A percentile compares a stretch with the other conserved stretches of the same genome.
phyloP scores from a whole-genome alignment of 2,888 invertebrate genomes.

The Galeopsomyia nigrocyanea region DNA sequence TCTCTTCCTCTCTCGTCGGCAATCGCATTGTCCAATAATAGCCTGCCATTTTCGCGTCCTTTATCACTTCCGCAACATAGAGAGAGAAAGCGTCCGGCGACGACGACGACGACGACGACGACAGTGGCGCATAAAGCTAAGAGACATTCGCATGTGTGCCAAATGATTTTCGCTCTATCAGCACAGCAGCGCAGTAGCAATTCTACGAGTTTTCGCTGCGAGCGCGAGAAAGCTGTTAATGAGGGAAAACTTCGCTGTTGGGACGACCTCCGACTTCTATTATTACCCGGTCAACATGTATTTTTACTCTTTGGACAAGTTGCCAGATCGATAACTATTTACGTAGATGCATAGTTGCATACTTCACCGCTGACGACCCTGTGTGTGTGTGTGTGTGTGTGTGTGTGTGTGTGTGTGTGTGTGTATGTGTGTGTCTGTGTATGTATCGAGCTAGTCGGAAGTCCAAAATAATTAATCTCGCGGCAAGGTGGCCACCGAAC shows the following conservation, averaged over 20 bases:
- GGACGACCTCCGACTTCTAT: conserved; percentile 40
- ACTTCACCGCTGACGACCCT: conserved; percentile 5
- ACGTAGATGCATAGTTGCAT: conserved; percentile 18
- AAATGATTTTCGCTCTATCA: no score
- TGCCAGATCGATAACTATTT: conserved; percentile 40
- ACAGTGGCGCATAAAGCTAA: no score
- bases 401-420: no score
- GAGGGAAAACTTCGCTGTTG: not conserved
- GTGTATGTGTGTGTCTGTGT: no score
- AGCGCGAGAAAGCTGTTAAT: not conserved
- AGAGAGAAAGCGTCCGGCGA: not conserved
- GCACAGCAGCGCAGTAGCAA: no score
- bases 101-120: not conserved
- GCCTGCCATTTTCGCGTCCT: conserved; percentile 10
- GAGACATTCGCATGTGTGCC: no score
- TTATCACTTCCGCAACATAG: conserved; percentile 21
- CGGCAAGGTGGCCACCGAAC: no score
- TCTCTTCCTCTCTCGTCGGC: not conserved
- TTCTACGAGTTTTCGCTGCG: no score
- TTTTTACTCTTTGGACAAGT: conserved; percentile 25
- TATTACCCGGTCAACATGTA: conserved; percentile 25
- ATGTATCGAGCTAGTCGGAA: conserved; percentile 21
- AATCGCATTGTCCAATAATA: conserved; percentile 18
- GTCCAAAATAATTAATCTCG: conserved; percentile 30
- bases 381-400: no score